Conservation (phyloP, 2,113 vertebrate species). For the Melanotaenia duboulayi region DNA sequence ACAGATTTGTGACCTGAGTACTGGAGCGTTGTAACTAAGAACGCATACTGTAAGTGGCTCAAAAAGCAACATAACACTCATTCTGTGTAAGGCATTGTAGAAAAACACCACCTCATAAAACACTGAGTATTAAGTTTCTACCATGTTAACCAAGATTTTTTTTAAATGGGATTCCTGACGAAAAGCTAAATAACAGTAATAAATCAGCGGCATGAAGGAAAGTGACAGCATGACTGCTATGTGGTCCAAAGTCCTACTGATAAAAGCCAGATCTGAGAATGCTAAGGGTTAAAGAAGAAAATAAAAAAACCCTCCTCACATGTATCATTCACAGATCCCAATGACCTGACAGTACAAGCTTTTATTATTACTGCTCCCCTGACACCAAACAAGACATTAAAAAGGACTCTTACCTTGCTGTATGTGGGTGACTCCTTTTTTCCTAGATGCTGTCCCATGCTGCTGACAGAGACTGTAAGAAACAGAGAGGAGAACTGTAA, state of each 20-base stretch:
- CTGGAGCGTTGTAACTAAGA: not conserved
- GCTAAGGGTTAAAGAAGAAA: constrained; percentile 33
- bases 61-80: not conserved
- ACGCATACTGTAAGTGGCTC: not conserved
- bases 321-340: constrained; percentile 28
- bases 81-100: not conserved
- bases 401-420: constrained; percentile 66
- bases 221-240: constrained; percentile 13
- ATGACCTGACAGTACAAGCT: not conserved
- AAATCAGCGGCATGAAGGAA: constrained; percentile 35
- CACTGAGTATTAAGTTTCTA: too few relatives aligned
- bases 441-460: constrained; percentile 81
- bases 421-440: constrained; percentile 67
- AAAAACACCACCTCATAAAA: not conserved
- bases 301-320: constrained; percentile 17
- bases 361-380: too few relatives aligned
- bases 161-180: not conserved
- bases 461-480: constrained; percentile 72
- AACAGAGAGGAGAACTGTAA: constrained; percentile 27
- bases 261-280: constrained; percentile 40
- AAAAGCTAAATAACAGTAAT: constrained; percentile 14
- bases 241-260: constrained; percentile 67
- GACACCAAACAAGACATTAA: not conserved
- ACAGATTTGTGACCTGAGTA: not conserved
- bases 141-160: not conserved